Evolutionary conservation across 2,888 invertebrate genomes (phyloP).

Genomic region (Hipparchia sbordonii): DNA sequence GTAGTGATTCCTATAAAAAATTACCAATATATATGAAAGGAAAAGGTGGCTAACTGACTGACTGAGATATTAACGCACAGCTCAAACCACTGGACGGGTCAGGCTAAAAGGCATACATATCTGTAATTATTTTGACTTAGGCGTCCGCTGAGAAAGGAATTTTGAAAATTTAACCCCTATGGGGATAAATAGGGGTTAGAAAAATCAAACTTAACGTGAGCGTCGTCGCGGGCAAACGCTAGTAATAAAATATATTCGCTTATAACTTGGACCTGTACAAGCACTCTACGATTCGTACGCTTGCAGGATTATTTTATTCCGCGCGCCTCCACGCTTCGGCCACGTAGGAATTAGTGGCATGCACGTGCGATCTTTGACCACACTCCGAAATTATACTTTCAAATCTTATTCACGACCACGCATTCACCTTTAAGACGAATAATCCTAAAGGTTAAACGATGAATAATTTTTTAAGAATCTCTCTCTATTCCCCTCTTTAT

Average conservation of each 20-base stretch:
- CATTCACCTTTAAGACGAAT: constrained; percentile 15
- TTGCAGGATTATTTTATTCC: constrained; percentile 33
- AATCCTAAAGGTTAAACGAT: constrained; percentile 5
- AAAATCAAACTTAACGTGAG: neutral
- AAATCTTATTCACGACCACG: constrained; percentile 32
- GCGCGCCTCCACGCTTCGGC: constrained; percentile 38
- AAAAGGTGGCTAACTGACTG: too few relatives aligned
- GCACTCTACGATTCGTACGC: constrained; percentile 53
- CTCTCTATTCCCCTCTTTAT: too few relatives aligned
- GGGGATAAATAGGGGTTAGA: too few relatives aligned
- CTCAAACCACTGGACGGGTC: too few relatives aligned
- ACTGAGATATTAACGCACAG: too few relatives aligned
- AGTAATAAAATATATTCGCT: neutral
- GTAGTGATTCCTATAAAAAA: too few relatives aligned
- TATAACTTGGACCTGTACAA: constrained; percentile 31
- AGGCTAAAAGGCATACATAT: too few relatives aligned
- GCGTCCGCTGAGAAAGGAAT: too few relatives aligned
- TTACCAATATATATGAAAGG: too few relatives aligned
- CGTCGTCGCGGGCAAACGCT: too few relatives aligned
- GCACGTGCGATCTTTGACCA: constrained; percentile 39
- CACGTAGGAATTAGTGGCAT: constrained; percentile 24
- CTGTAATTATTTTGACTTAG: too few relatives aligned
- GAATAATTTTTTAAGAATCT: neutral
- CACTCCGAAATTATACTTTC: constrained; percentile 33
- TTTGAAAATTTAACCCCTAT: too few relatives aligned